Evolutionary conservation across 2,113 vertebrate species (phyloP), one percentile per base, ranked within the genome.

Genomic region (Coracopsis vasa): DNA sequence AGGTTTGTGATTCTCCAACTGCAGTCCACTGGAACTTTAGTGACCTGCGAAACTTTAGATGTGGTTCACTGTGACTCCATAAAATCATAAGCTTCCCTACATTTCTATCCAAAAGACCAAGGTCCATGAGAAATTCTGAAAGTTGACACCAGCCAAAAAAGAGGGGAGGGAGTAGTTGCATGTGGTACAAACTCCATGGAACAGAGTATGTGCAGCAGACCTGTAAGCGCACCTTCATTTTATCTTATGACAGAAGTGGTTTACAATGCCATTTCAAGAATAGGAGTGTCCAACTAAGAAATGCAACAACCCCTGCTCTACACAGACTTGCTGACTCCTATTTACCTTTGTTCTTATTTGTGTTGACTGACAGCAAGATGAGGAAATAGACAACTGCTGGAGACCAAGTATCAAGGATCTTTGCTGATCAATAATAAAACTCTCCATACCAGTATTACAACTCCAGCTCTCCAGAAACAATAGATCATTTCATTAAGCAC

Each of bases 61-160:
- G 13, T 6, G 16, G 7, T 27, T 73, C 67, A 11, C 0, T 47
- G 37, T 0, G 0, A 74, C 31, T 74, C 39, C 16, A 31, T 16
- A 54, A 71, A 71, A 27, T 16, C n/a, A 16, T 16, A 44, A 62
- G 4, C 6, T 81, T 19, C 33, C 37, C 65, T 44, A 19, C 42
- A 54, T 74, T 85, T 41, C 54, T n/a, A 64, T 12, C 39, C 42
- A 48, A 60, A 94, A 85, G 78, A 53, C 21, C 18, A 28, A 78
- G 17, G 81, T 70, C 70, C 65, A n/a, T 85, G 70, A 85, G 82
- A 93, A 92, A 67, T 16, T 44, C 3, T 42, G 45, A 87, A 37
- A 37, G 78, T 7, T 41, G 9, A 74, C 42, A 79, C 5, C 37
- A 81, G 69, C 21, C n/a, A 85, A 80, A 93, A 64, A 56, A 6